Evolutionary conservation across 2,888 invertebrate genomes (phyloP), one percentile per base, ranked within the genome.

Genomic region (Xestia sexstrigata): DNA sequence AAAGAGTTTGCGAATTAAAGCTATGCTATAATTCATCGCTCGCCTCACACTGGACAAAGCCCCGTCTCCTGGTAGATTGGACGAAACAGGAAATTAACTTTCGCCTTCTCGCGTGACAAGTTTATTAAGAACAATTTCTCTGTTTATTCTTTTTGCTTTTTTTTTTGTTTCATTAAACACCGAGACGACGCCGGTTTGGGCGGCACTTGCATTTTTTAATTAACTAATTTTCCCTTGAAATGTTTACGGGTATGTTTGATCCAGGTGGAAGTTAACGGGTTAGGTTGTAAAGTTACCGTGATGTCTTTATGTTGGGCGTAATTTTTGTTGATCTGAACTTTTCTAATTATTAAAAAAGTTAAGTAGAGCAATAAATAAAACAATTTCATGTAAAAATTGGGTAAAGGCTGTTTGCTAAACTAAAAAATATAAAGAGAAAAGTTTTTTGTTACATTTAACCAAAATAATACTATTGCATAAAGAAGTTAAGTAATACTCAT

Each of bases 81-180:
- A 93, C 94, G 92, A 92, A 95, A 93, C 95, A 95, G 96, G 96
- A 96, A 96, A 96, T 96, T 95, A 96, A 95, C 94, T 95, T 94
- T 94, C 93, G 90, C 94, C 94, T 92, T 93, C 90, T 94, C 92
- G 94, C 95, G 96, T 94, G 95, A 95, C 95, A 95, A 95, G 92
- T 96, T 95, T 95, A 96, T 95, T 95, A 96, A 94, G 93, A 95
- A 94, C 92, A 93, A 88, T 90, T 94, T 93, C 91, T 91, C 92
- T 92, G 92, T 93, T 95, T 93, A 93, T 92, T 92, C 91, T 91
- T 93, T 93, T 92, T 93, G 91, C 88, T 92, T 92, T 92, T 90
- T 60, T 88, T 90, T 88, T 89, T 92, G 91, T 91, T 93, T 91
- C 90, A 91, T 90, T 91, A 90, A 87, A 89, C 88, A 86, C 83